Base-by-base conservation (phyloP, 2,797 vertebrate species). In the Babyrousa celebensis region DNA sequence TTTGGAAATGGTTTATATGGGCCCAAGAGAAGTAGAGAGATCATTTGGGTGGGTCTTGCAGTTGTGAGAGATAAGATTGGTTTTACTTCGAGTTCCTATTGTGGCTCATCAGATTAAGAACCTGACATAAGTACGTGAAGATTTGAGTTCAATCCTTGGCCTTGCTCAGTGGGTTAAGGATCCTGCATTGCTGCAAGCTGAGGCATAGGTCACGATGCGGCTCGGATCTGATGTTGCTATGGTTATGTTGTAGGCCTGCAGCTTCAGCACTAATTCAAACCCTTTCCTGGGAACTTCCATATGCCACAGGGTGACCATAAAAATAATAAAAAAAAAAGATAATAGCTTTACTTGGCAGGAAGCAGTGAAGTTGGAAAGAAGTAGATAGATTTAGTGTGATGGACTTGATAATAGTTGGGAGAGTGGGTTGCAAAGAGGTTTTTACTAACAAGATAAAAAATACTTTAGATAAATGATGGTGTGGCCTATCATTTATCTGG, bases 361-460 rank as follows among this genome's bases (percentile, higher is more conserved):
- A 84, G 21, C 65, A 60, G 70, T 93, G 16, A 32, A 54, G 6
- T 79, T 52, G 63, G 58, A 72, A 90, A 67, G 43, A 79, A 95
- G 56, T 60, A 23, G 6, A 3, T 54, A 79, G 65, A 60, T 72
- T 92, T n/a, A 84, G 70, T 84, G 10, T 32, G 10, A 32, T 74
- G 63, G 21, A 29, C 72, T 91, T 79, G 79, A 58, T 67, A 70
- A 65, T 79, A 27, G 16, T 67, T 60, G 12, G 25, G 74, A 79
- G 21, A 40, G 17, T 87, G 27, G 17, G 48, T 25, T 79, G 14
- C 52, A 91, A 80, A 85, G 78, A 93, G n/a, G 23, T 16, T 88
- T 92, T 91, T 70, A 54, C 17, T 60, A 32, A 74, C 67, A 70
- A 90, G 52, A 89, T 77, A 71, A 65, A 85, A 78, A 75, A 58